Conservation (phyloP, 2,888 invertebrate genomes). For the Neoascia interrupta region DNA sequence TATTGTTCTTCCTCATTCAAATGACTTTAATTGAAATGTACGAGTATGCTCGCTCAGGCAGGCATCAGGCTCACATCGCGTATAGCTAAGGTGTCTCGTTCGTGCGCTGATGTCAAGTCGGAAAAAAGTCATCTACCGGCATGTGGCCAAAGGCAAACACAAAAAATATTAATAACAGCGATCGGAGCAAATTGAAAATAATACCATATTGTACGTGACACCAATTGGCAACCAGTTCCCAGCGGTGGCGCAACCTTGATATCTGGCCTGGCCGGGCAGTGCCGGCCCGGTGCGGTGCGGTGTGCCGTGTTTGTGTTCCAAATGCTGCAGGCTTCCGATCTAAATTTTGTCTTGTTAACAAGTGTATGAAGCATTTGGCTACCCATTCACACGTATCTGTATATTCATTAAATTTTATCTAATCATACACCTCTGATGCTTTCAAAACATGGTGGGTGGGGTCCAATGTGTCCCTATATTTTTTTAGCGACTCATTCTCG, state of each 20-base stretch:
- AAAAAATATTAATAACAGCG: constrained; percentile 38
- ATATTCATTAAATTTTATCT: constrained; percentile 46
- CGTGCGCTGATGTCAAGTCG: not conserved
- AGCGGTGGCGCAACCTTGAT: constrained; percentile 42
- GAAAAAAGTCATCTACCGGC: constrained; percentile 12
- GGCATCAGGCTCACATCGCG: too few relatives aligned
- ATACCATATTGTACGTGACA: constrained; percentile 60
- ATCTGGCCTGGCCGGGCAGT: not conserved
- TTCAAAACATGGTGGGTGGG: too few relatives aligned
- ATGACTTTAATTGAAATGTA: constrained; percentile 59
- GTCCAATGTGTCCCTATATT: too few relatives aligned
- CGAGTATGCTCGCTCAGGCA: too few relatives aligned
- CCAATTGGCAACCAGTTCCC: constrained; percentile 48
- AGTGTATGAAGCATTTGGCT: not conserved
- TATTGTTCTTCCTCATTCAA: constrained; percentile 64
- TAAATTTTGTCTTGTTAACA: too few relatives aligned
- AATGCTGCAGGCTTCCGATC: too few relatives aligned
- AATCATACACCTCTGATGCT: too few relatives aligned
- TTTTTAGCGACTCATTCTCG: not conserved
- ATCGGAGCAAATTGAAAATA: constrained; percentile 63
- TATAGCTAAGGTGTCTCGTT: not conserved
- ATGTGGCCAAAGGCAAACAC: constrained; percentile 29
- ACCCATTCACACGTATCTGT: constrained; percentile 1
- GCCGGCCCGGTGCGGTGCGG: too few relatives aligned
- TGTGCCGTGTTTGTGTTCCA: constrained; percentile 2